These are phyloP conservation scores for Gambusia affinis DNA, from an alignment of 2,113 vertebrate species.

Conservation along the genomic window DNA sequence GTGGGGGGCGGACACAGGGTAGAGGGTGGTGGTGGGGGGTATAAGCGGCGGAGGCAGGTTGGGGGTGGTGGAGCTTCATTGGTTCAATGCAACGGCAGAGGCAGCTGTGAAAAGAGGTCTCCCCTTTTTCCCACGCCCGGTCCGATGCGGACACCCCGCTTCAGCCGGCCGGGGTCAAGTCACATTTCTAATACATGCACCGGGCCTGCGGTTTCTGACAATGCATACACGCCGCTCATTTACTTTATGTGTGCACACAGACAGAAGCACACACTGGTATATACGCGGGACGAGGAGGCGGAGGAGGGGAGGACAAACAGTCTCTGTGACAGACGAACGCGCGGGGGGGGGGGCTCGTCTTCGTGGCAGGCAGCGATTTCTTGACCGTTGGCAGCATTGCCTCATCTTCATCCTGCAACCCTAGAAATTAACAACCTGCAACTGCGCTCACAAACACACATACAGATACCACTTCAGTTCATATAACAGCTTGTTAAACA, in stretches of 20 bases:
- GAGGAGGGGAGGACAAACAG: conserved; percentile 49
- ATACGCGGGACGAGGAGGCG: conserved; percentile 24
- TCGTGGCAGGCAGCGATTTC: conserved; percentile 74
- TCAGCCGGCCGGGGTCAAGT: conserved; percentile 87
- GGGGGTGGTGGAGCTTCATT: conserved; percentile 76
- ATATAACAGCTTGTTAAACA: not conserved
- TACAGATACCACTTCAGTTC: not conserved
- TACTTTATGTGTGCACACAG: conserved; percentile 83
- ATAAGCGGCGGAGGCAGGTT: conserved; percentile 49
- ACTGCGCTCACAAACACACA: conserved; percentile 20
- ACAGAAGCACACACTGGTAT: conserved; percentile 57
- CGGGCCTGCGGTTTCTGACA: conserved; percentile 81
- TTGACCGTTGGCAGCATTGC: conserved; percentile 70
- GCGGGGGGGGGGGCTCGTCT: conserved; percentile 41
- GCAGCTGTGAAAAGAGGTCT: conserved; percentile 93
- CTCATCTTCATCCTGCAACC: conserved; percentile 52
- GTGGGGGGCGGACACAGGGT: conserved; percentile 27
- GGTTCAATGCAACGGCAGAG: conserved; percentile 86
- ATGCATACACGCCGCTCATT: conserved; percentile 78
- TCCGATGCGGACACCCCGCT: conserved; percentile 78
- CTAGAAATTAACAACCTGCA: conserved; percentile 66
- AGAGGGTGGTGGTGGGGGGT: conserved; percentile 51
- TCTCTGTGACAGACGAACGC: conserved; percentile 63
- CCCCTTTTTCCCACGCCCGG: conserved; percentile 94
- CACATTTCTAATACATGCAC: conserved; percentile 87